These are phyloP conservation scores for Garra rufa DNA, from an alignment of 2,113 vertebrate genomes.

Conservation along the genomic window DNA sequence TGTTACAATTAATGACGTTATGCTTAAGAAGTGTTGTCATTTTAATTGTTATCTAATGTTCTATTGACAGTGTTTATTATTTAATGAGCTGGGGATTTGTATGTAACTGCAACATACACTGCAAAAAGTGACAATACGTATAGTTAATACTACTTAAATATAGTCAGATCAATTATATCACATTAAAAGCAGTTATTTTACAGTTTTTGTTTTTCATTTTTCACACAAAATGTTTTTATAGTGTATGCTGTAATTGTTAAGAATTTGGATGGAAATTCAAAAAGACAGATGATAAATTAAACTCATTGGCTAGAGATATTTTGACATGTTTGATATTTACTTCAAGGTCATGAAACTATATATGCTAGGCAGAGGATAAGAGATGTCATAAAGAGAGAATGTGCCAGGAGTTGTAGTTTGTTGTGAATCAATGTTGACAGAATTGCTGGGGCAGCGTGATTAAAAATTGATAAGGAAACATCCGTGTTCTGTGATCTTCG, in stretches of 20 bases:
- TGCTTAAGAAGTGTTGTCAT: conserved; percentile 15
- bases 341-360: conserved; percentile 54
- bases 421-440: conserved; percentile 79
- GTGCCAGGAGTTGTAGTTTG: conserved; percentile 82
- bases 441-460: conserved; percentile 75
- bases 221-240: not conserved
- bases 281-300: too few relatives aligned
- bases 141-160: not conserved
- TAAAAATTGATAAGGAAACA: conserved; percentile 86
- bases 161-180: not conserved
- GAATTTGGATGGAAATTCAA: not conserved
- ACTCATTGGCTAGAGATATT: not conserved
- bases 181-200: not conserved
- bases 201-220: not conserved
- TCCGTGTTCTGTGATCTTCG: conserved; percentile 73
- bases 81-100: conserved; percentile 4
- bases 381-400: conserved; percentile 61
- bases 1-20: conserved; percentile 23
- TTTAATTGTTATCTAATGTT: conserved; percentile 45
- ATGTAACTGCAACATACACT: not conserved
- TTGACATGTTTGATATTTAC: conserved; percentile 25
- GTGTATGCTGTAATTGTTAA: not conserved
- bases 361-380: conserved; percentile 44
- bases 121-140: not conserved
- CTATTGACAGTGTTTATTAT: not conserved